Conservation (phyloP, 2,888 invertebrate species). For the Pachydiplax longipennis region DNA sequence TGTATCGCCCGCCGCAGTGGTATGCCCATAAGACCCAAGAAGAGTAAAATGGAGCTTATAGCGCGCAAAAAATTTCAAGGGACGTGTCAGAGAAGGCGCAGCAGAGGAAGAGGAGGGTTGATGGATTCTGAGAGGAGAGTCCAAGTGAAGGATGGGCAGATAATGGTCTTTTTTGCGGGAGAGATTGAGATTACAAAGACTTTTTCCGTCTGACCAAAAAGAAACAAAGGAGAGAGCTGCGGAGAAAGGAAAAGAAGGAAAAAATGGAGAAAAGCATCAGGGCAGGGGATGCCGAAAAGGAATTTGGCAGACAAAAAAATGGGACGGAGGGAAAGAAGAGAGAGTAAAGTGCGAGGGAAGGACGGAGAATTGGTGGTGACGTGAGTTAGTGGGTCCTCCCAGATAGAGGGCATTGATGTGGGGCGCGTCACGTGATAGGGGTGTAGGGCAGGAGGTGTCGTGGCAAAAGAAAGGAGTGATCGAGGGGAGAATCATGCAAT, state of each 20-base stretch:
- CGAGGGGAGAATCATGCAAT: slow-evolving; percentile 10
- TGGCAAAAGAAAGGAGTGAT: background rate
- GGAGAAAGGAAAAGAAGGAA: background rate
- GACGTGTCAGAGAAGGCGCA: no score
- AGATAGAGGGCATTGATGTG: background rate
- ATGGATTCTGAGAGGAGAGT: background rate
- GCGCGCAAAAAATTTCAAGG: no score
- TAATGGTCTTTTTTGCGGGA: background rate
- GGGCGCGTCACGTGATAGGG: background rate
- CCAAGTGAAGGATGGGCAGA: background rate
- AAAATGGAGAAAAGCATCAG: background rate
- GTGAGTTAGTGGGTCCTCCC: background rate
- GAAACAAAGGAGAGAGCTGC: background rate
- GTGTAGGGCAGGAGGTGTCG: background rate
- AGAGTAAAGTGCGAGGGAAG: background rate
- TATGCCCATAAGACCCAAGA: no score
- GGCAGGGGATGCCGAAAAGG: background rate
- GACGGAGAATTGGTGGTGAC: slow-evolving; percentile 8
- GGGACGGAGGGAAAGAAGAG: slow-evolving; percentile 36
- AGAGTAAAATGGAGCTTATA: no score
- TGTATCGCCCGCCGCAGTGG: no score
- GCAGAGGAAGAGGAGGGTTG: background rate
- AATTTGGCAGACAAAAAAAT: slow-evolving; percentile 23
- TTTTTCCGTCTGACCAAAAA: background rate
- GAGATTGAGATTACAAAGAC: slow-evolving; percentile 1